Evolutionary conservation across 2,888 invertebrate species (phyloP).

Genomic region (Acleris sparsana): DNA sequence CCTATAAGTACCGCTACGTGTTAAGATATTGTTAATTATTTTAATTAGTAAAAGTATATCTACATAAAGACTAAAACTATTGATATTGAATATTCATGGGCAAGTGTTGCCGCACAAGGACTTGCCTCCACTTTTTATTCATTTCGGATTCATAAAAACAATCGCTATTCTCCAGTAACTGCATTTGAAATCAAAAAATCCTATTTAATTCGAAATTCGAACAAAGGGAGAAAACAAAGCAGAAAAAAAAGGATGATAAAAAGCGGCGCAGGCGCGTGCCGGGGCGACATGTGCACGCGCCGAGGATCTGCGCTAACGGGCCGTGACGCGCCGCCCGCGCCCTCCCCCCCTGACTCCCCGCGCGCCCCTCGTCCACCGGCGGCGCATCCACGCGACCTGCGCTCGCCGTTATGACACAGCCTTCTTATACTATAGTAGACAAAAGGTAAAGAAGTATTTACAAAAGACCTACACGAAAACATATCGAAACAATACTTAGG

Average conservation of each 20-base stretch:
- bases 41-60: too few relatives aligned
- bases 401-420: conserved; percentile 37
- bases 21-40: too few relatives aligned
- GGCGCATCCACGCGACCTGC: conserved; percentile 44
- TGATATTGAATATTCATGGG: too few relatives aligned
- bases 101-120: background rate
- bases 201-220: conserved; percentile 64
- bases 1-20: too few relatives aligned
- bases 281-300: conserved; percentile 80
- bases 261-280: conserved; percentile 80
- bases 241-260: conserved; percentile 71
- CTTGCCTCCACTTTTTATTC: conserved; percentile 17
- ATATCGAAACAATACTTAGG: too few relatives aligned
- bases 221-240: conserved; percentile 78
- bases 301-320: conserved; percentile 73
- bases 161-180: conserved; percentile 52
- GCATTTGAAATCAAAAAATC: conserved; percentile 54
- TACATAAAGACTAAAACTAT: too few relatives aligned
- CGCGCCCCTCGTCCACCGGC: conserved; percentile 10
- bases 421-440: background rate
- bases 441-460: background rate
- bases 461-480: too few relatives aligned
- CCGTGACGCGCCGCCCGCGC: conserved; percentile 62
- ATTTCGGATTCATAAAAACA: conserved; percentile 37
- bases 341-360: conserved; percentile 24